Evolutionary conservation across 2,797 vertebrate genomes (phyloP), one percentile per base, ranked within the genome.

Genomic region (Enoplosus armatus): DNA sequence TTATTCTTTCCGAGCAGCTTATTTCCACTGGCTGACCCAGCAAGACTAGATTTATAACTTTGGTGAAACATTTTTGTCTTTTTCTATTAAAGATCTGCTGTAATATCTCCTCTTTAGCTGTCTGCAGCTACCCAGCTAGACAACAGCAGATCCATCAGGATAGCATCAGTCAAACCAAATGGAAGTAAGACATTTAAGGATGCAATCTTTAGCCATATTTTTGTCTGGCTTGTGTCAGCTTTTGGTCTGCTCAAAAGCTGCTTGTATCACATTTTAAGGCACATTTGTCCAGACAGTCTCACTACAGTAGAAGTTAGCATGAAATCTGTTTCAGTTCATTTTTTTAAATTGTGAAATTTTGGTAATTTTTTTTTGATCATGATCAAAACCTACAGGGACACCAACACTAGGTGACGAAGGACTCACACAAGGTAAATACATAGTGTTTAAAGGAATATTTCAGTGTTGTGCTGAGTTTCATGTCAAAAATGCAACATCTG

Each of bases 11-110:
- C n/a, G 0, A 11, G 22, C 58, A 72, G 45, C 6, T 51, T 70
- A 43, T 86, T 86, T 90, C 29, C 51, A 43, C 76, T 58, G 27
- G 50, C 59, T 70, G 62, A 64, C 22, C 35, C 45, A 74, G 15
- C 0, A 0, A 10, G 24, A 12, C 45, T 20, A 45, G 59, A 79
- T 78, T 81, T 67, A 85, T 71, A 56, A 22, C 33, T 65, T 4
- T n/a, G 1, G 8, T 37, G 24, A 73, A 56, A 56, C 35, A 68
- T 54, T 60, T 72, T 67, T 74, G 27, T 72, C 39, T 50, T 58
- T 72, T 84, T 55, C 26, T 43, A 55, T 84, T 22, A 65, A 51
- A 75, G 37, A 29, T 1, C 24, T 53, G 10, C 31, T 56, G 5
- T 62, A 33, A 41, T 55, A 24, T 39, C 6, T 67, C 22, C 12